Evolutionary conservation across 2,797 vertebrate species (phyloP).

Genomic region (Enteromius treurensis): DNA sequence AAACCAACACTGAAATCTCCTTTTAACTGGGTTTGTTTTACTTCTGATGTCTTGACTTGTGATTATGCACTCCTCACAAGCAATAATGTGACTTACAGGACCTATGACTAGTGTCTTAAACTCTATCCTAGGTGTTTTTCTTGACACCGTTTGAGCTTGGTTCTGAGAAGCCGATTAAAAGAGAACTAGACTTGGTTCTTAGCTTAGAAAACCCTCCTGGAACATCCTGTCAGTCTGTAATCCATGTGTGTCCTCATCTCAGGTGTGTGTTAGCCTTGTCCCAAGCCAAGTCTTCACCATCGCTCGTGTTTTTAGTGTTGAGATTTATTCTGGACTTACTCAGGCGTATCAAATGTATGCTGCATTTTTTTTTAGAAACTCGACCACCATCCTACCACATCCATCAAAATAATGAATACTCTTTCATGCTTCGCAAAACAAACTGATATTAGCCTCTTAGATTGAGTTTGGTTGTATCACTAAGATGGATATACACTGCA

Average conservation of each 20-base stretch:
- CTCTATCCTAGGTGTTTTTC: slow-evolving; percentile 21
- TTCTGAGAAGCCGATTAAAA: neutral
- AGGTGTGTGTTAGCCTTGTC: slow-evolving; percentile 68
- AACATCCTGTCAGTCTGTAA: slow-evolving; percentile 2
- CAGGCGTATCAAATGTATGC: slow-evolving; percentile 64
- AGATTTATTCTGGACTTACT: slow-evolving; percentile 59
- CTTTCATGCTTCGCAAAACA: neutral
- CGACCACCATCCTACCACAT: slow-evolving; percentile 9
- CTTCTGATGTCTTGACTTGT: slow-evolving; percentile 35
- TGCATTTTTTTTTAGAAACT: slow-evolving; percentile 53
- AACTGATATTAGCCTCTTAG: neutral
- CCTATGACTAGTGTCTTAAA: slow-evolving; percentile 41
- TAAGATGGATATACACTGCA: slow-evolving; percentile 7
- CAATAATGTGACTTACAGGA: slow-evolving; percentile 69
- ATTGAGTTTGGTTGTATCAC: neutral
- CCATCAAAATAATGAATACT: neutral
- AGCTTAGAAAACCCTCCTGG: slow-evolving; percentile 4
- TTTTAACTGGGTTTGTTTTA: slow-evolving; percentile 21
- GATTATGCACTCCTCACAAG: slow-evolving; percentile 74
- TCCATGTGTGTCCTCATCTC: slow-evolving; percentile 58
- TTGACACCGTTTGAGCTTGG: neutral
- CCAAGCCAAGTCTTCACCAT: slow-evolving; percentile 52
- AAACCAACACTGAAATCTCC: neutral
- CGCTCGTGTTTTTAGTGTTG: slow-evolving; percentile 43
- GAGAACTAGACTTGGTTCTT: neutral